Percentiles rank a stretch among this genome's conserved stretches.
phyloP scores from a whole-genome alignment of 1,140 invertebrate genomes.

The Papilio xuthus region DNA sequence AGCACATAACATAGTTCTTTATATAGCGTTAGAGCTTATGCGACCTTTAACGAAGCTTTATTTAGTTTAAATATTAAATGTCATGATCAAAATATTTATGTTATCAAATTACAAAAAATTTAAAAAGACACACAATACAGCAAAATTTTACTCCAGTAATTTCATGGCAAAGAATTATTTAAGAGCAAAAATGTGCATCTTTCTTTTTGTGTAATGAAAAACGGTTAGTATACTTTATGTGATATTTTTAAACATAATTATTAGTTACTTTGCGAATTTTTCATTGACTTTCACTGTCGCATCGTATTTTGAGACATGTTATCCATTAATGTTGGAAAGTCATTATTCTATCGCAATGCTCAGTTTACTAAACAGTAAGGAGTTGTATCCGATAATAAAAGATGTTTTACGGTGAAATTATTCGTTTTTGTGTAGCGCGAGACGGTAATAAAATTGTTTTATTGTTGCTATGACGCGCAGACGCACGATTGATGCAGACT shows the following conservation, averaged over 20 bases:
- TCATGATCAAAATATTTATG: background rate
- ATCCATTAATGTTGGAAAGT: background rate
- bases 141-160: no score
- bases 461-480: conserved; percentile 60
- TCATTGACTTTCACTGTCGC: background rate
- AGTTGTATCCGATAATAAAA: conserved; percentile 62
- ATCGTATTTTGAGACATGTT: background rate
- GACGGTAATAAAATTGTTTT: conserved; percentile 63
- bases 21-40: background rate
- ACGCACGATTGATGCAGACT: conserved; percentile 50
- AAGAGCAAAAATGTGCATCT: no score
- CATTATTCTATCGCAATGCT: conserved; percentile 7
- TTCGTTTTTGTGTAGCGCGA: conserved; percentile 56
- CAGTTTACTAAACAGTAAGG: conserved; percentile 53
- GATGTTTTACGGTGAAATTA: conserved; percentile 65
- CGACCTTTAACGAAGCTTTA: background rate
- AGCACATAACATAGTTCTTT: background rate
- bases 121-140: no score
- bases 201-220: no score
- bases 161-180: no score
- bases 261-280: background rate
- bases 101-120: background rate
- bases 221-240: no score
- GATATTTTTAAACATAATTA: no score
- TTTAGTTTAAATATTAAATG: conserved; percentile 11